Percentiles rank a stretch among this genome's conserved stretches.
These are phyloP conservation scores for Drosophila antonietae DNA, from an alignment of 2,888 invertebrate genomes.

Conservation along the genomic window DNA sequence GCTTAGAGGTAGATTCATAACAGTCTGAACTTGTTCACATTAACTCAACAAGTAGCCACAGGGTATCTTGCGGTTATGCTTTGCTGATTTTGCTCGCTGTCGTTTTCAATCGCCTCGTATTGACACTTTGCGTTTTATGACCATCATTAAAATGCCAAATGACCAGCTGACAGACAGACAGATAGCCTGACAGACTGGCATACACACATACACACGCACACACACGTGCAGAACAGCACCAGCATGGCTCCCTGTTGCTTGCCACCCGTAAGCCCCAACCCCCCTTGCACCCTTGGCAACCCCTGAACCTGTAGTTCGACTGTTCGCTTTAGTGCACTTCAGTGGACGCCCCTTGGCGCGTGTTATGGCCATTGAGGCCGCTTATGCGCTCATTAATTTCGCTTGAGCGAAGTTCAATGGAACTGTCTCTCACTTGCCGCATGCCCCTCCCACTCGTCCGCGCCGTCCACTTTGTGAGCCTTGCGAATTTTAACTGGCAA, in stretches of 20 bases:
- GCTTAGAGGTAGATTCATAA: not conserved
- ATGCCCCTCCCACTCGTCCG: not conserved
- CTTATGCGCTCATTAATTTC: conserved; percentile 77
- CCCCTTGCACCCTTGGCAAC: not conserved
- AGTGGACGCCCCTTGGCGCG: conserved; percentile 67
- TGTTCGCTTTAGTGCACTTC: conserved; percentile 73
- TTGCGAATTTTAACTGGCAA: conserved; percentile 69
- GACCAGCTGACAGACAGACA: conserved; percentile 25
- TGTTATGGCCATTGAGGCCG: conserved; percentile 63
- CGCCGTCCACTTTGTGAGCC: conserved; percentile 15
- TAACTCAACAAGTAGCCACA: no score
- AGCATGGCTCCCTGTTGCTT: not conserved
- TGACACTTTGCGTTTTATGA: conserved; percentile 74
- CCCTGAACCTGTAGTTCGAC: conserved; percentile 7
- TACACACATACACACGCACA: not conserved
- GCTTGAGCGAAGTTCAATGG: conserved; percentile 76
- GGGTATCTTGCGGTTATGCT: conserved; percentile 2
- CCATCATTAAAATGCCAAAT: conserved; percentile 66
- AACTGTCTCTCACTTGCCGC: conserved; percentile 27
- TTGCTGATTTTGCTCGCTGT: conserved; percentile 19
- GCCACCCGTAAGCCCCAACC: not conserved
- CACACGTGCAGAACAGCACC: not conserved
- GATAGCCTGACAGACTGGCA: not conserved
- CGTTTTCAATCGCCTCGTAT: conserved; percentile 66
- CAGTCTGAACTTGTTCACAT: not conserved